A percentile compares a stretch with the other conserved stretches of the same genome.
Conservation (phyloP, 2,797 vertebrate genomes). For the Pseudochirops corinnae region DNA sequence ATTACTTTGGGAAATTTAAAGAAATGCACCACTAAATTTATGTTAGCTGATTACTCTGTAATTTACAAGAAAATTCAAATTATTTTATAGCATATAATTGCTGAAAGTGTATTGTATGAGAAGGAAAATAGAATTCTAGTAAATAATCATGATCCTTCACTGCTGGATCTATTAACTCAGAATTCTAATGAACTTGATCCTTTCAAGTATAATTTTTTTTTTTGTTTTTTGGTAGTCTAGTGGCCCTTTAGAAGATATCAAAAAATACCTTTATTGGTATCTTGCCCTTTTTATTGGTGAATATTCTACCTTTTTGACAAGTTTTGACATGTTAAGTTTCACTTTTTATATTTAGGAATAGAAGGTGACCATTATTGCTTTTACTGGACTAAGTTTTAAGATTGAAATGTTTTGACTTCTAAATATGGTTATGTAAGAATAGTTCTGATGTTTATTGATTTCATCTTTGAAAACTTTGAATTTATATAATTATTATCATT, state of each 20-base stretch:
- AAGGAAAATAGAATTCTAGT: constrained; percentile 66
- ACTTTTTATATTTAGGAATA: constrained; percentile 29
- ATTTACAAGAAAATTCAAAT: constrained; percentile 44
- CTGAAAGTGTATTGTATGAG: constrained; percentile 59
- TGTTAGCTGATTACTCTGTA: constrained; percentile 63
- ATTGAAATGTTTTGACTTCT: constrained; percentile 19
- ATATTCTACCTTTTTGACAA: not conserved
- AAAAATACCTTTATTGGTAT: constrained; percentile 31
- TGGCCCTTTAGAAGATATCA: constrained; percentile 20
- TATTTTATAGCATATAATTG: constrained; percentile 54
- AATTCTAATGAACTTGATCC: constrained; percentile 11
- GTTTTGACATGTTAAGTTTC: not conserved
- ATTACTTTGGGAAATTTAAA: constrained; percentile 52
- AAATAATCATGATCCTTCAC: constrained; percentile 36
- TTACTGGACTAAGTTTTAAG: constrained; percentile 42
- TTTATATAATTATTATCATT: constrained; percentile 46
- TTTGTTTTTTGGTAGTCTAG: constrained; percentile 28
- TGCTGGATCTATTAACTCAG: constrained; percentile 2
- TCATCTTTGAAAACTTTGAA: constrained; percentile 50
- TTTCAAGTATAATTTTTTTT: constrained; percentile 36
- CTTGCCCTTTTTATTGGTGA: not conserved
- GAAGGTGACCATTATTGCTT: constrained; percentile 35
- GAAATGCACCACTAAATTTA: constrained; percentile 33
- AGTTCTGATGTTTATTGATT: constrained; percentile 40
- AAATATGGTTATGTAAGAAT: constrained; percentile 16